Percentiles rank a stretch among this genome's conserved stretches.
These are phyloP conservation scores for Tetranychus truncatus DNA, from an alignment of 2,888 invertebrate species.

Conservation along the genomic window DNA sequence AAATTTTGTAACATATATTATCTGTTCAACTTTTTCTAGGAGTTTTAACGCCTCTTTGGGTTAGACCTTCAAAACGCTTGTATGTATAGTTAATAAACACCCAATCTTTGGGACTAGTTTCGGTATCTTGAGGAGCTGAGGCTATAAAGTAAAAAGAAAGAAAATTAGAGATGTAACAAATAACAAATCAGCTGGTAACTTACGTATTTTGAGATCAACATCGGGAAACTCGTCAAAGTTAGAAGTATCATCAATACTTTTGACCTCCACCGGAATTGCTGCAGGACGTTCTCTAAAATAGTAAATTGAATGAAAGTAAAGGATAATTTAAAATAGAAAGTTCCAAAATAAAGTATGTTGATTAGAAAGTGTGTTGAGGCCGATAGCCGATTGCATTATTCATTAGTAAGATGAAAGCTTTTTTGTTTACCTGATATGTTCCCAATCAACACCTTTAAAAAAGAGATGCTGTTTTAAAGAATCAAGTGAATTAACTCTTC, in stretches of 20 bases:
- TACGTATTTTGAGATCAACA: conserved; percentile 93
- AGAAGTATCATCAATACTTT: conserved; percentile 96
- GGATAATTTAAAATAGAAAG: neutral
- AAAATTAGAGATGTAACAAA: neutral
- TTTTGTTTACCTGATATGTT: conserved; percentile 56
- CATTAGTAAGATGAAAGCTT: neutral
- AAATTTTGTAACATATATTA: too few relatives aligned
- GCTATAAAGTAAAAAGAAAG: conserved; percentile 42
- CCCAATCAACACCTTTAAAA: conserved; percentile 90
- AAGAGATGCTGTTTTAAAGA: conserved; percentile 78
- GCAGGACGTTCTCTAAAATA: conserved; percentile 62
- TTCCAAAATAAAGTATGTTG: neutral
- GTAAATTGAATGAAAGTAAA: neutral
- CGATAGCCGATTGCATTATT: neutral
- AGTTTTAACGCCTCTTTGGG: conserved; percentile 46
- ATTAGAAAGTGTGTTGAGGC: neutral
- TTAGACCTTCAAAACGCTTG: conserved; percentile 92
- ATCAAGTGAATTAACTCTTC: conserved; percentile 73
- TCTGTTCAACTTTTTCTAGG: conserved; percentile 20
- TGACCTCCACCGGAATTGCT: conserved; percentile 89
- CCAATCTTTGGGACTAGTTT: conserved; percentile 84
- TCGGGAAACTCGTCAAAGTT: conserved; percentile 99
- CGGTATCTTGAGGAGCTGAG: conserved; percentile 73
- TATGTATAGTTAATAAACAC: conserved; percentile 99
- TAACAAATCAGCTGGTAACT: conserved; percentile 36